Base-by-base conservation (phyloP, 1,140 invertebrate genomes). In the Leguminivora glycinivorella region DNA sequence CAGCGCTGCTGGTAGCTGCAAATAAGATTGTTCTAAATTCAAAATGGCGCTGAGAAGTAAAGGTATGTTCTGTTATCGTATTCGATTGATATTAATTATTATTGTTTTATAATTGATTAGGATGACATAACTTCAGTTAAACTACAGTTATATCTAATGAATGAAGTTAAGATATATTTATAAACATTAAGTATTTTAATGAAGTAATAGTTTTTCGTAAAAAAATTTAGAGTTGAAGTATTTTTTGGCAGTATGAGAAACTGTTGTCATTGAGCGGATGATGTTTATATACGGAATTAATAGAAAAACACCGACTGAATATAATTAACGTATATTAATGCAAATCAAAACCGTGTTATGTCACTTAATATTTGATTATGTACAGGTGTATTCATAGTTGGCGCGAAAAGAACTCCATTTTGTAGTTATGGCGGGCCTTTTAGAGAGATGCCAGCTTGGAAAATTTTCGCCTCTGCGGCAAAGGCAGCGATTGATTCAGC, bases 401-500 rank as follows among this genome's bases (percentile, higher is more conserved):
- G 84, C 68, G 87, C 87, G 58, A 89, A 89, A 81, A 75, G 86
- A 26, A 89, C 86, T 67, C 87, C 89, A 79, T 88, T 91, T 83
- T 88, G 86, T 56, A 77, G 79, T 70, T 82, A 84, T 83, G 88
- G 87, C 71, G 87, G 88, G 5, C 73, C 77, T 10, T 69, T 88
- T 0, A 78, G 81, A 74, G 84, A 89, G 52, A 75, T 85, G 72
- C 80, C 82, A 74, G 81, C 88, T 0, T 83, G 77, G 1, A 73
- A 85, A 17, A 75, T 77, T 0, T 91, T 91, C 60, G 86, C 87
- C 1, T 81, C 83, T 1, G 85, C 87, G 40, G 87, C 85, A 40
- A 88, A 84, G 68, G 83, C 83, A 63, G 87, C 83, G 0, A 79
- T 91, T 56, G 43, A 67, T 66, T 75, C 83, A 17, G 78, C 85